Evolutionary conservation across 2,113 vertebrate genomes (phyloP).

Genomic region (Hiodon alosoides): DNA sequence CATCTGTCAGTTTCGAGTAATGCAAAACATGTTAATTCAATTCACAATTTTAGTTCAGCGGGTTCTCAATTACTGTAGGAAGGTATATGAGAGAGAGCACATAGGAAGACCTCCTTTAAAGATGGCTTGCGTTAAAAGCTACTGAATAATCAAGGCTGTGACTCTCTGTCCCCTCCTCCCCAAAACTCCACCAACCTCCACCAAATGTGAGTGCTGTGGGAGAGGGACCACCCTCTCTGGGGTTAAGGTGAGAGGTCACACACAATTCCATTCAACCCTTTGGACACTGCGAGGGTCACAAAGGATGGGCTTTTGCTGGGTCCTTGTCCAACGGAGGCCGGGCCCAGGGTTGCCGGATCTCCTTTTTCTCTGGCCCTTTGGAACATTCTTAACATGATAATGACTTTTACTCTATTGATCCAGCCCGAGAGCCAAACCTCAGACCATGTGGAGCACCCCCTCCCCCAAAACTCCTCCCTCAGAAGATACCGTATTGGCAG

Average conservation of each 20-base stretch:
- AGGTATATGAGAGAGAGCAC: background rate
- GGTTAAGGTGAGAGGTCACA: constrained; percentile 59
- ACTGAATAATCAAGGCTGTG: constrained; percentile 6
- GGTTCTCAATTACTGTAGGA: background rate
- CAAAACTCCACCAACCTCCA: constrained; percentile 22
- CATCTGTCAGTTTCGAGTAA: too few species aligned
- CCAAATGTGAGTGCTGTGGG: constrained; percentile 21
- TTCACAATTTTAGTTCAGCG: too few species aligned
- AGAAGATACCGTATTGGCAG: constrained; percentile 44
- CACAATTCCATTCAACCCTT: constrained; percentile 47
- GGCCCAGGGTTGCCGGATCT: constrained; percentile 34
- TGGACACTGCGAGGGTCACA: constrained; percentile 53
- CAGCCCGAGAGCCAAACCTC: constrained; percentile 40
- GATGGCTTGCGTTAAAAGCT: constrained; percentile 7
- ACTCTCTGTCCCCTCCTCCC: constrained; percentile 10
- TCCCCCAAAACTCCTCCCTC: constrained; percentile 27
- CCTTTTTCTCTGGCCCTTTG: constrained; percentile 32
- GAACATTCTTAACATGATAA: constrained; percentile 55
- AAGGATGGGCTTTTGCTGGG: constrained; percentile 47
- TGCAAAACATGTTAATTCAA: too few species aligned
- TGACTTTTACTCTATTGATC: constrained; percentile 60
- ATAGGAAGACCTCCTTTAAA: background rate
- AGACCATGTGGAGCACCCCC: constrained; percentile 27
- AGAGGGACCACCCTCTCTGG: constrained; percentile 36
- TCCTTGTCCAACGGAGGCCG: constrained; percentile 39